Conservation (phyloP, 2,113 vertebrate species). For the Eudyptes chrysolophus region DNA sequence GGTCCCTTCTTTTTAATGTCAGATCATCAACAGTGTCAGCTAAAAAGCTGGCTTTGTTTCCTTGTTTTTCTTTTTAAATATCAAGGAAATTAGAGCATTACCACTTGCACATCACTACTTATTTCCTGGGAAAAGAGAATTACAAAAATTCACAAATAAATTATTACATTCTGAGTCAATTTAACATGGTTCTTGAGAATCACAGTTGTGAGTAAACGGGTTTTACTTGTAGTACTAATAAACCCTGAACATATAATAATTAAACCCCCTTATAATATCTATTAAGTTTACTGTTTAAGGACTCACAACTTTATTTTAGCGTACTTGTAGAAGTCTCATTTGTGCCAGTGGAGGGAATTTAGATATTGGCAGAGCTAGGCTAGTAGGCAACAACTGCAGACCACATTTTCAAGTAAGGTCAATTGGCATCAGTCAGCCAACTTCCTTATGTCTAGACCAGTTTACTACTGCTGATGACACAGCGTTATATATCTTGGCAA, state of each 20-base stretch:
- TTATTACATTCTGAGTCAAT: background rate
- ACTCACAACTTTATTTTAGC: background rate
- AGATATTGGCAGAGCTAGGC: background rate
- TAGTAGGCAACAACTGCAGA: background rate
- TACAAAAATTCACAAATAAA: background rate
- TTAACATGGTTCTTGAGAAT: background rate
- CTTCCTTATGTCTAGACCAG: conserved; percentile 33
- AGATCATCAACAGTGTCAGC: background rate
- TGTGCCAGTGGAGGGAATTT: background rate
- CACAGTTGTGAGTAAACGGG: background rate
- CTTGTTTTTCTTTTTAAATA: background rate
- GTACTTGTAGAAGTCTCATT: background rate
- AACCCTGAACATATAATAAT: background rate
- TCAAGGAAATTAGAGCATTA: background rate
- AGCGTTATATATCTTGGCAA: conserved; percentile 3
- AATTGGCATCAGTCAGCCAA: conserved; percentile 22
- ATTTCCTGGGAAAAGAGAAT: background rate
- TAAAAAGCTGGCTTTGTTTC: background rate
- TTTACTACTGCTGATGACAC: conserved; percentile 36
- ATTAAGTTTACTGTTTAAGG: background rate
- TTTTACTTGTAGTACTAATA: background rate
- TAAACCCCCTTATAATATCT: background rate
- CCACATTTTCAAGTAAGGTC: background rate
- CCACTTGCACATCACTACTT: background rate
- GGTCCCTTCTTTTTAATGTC: background rate